Percentiles rank a stretch among this genome's conserved stretches.
phyloP scores from a whole-genome alignment of 1,140 invertebrate genomes.

The Drosophila tani region DNA sequence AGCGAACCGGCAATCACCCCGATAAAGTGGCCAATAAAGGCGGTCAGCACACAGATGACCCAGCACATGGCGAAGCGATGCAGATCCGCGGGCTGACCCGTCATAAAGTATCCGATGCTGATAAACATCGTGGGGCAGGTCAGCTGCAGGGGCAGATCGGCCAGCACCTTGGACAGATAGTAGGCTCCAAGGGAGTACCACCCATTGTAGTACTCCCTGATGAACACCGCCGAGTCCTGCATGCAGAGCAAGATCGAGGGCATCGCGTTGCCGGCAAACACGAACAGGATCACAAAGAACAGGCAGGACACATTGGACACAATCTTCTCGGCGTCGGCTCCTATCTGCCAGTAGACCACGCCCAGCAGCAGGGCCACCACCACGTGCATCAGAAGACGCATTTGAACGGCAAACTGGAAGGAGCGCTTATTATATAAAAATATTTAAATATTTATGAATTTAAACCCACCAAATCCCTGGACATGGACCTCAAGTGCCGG shows the following conservation, averaged over 20 bases:
- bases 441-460: no score
- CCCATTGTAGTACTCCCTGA: constrained; percentile 95
- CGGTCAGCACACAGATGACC: constrained; percentile 89
- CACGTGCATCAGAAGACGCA: constrained; percentile 90
- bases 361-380: constrained; percentile 92
- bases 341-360: constrained; percentile 92
- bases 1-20: constrained; percentile 91
- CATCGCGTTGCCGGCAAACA: constrained; percentile 95
- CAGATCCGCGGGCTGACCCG: constrained; percentile 90
- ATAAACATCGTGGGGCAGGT: constrained; percentile 89
- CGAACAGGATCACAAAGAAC: constrained; percentile 93
- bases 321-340: constrained; percentile 91
- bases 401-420: constrained; percentile 89
- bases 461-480: constrained; percentile 59
- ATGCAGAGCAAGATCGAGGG: constrained; percentile 95
- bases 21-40: constrained; percentile 92
- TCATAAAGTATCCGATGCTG: constrained; percentile 92
- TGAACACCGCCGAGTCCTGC: constrained; percentile 92
- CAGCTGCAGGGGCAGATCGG: constrained; percentile 95
- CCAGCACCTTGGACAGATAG: constrained; percentile 93
- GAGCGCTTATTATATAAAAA: no score
- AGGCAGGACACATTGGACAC: constrained; percentile 92
- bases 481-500: constrained; percentile 61
- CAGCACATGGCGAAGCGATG: constrained; percentile 89
- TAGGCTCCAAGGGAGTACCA: constrained; percentile 95